phyloP scores from a whole-genome alignment of 2,888 invertebrate species.

The Serripes groenlandicus region DNA sequence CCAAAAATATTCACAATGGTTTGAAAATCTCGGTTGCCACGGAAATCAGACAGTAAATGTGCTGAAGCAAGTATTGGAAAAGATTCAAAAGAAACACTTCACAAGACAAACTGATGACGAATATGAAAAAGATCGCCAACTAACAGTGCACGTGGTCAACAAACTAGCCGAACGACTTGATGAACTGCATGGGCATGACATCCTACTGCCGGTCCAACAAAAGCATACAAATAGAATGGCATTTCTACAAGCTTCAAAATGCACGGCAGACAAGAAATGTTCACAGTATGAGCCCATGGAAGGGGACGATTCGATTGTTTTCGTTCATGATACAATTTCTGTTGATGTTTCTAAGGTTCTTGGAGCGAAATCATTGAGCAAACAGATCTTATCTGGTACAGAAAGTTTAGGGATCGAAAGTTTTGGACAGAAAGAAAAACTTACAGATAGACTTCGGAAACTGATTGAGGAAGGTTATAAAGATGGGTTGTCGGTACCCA shows the following conservation, averaged over 20 bases:
- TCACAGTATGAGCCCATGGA: constrained; percentile 2
- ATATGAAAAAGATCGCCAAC: constrained; percentile 15
- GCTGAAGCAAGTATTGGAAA: not conserved
- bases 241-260: constrained; percentile 18
- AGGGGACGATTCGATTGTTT: constrained; percentile 31
- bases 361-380: constrained; percentile 75
- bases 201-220: constrained; percentile 30
- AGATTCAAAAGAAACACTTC: not conserved
- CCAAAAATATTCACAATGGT: too few species aligned
- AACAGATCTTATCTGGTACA: constrained; percentile 70
- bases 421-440: constrained; percentile 80
- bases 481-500: constrained; percentile 81
- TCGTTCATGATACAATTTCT: constrained; percentile 61
- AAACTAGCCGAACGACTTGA: constrained; percentile 16
- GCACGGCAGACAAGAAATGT: constrained; percentile 45
- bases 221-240: not conserved
- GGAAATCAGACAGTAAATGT: not conserved
- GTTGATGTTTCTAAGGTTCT: constrained; percentile 69
- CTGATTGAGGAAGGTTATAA: constrained; percentile 76
- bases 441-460: constrained; percentile 77
- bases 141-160: constrained; percentile 17
- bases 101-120: not conserved
- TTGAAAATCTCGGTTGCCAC: too few species aligned
- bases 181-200: constrained; percentile 12
- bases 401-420: constrained; percentile 47